Evolutionary conservation across 2,797 vertebrate genomes (phyloP).

Genomic region (Chiloscyllium punctatum): DNA sequence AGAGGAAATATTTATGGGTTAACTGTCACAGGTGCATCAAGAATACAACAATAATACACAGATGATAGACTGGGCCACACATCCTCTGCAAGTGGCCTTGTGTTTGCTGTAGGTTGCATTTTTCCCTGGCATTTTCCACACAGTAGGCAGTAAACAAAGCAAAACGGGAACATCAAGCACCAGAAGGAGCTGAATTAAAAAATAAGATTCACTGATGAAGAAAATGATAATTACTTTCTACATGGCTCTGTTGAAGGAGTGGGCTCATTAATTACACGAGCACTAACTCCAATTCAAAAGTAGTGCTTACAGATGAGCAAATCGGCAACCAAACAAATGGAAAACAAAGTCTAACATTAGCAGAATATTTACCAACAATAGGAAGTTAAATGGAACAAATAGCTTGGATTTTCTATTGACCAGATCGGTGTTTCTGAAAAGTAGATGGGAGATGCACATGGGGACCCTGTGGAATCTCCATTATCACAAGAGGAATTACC

Average conservation of each 20-base stretch:
- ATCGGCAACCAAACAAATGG: neutral
- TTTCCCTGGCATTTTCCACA: neutral
- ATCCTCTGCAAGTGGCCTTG: neutral
- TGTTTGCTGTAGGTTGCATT: neutral
- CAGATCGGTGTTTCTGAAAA: no score
- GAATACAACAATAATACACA: neutral
- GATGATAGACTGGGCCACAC: neutral
- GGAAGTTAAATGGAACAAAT: neutral
- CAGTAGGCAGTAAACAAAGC: neutral
- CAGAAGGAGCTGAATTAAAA: neutral
- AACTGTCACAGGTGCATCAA: neutral
- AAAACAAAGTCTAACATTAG: neutral
- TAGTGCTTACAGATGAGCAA: neutral
- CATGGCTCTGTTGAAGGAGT: neutral
- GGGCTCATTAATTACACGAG: neutral
- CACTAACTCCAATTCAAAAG: neutral
- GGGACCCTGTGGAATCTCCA: no score
- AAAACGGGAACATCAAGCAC: neutral
- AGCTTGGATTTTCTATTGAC: no score
- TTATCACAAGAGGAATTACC: no score
- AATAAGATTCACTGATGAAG: neutral
- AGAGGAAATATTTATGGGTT: neutral
- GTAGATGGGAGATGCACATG: no score
- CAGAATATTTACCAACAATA: neutral
- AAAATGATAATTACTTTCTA: conserved; percentile 13